Evolutionary conservation across 1,140 invertebrate genomes (phyloP).

Genomic region (Trachymyrmex septentrionalis): DNA sequence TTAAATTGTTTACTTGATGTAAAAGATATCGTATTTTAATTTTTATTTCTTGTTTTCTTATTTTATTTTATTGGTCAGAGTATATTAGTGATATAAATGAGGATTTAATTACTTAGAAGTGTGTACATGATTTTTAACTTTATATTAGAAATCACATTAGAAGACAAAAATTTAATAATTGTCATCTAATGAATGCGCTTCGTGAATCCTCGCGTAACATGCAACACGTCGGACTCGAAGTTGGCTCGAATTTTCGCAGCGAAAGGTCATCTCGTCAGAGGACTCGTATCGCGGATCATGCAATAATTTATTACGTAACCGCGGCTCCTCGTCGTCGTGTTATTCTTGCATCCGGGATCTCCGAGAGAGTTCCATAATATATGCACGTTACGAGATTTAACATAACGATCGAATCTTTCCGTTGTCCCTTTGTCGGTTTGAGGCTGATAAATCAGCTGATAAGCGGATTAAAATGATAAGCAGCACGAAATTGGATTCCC

Average conservation of each 20-base stretch:
- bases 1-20: no score
- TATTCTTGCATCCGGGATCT: slow-evolving; percentile 62
- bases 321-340: slow-evolving; percentile 45
- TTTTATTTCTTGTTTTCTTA: no score
- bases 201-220: slow-evolving; percentile 19
- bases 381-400: slow-evolving; percentile 25
- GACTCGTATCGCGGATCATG: slow-evolving; percentile 23
- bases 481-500: slow-evolving; percentile 33
- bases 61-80: neutral
- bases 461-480: slow-evolving; percentile 52
- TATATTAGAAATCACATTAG: neutral
- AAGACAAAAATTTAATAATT: neutral
- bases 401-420: slow-evolving; percentile 48
- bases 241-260: slow-evolving; percentile 18
- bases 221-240: neutral
- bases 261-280: slow-evolving; percentile 66
- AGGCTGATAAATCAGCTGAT: slow-evolving; percentile 55
- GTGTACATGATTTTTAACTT: neutral
- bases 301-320: slow-evolving; percentile 69
- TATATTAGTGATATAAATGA: neutral
- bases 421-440: neutral
- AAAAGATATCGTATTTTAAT: no score
- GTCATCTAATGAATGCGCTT: neutral
- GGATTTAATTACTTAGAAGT: neutral
- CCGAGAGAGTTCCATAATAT: slow-evolving; percentile 61